phyloP scores from a whole-genome alignment of 2,888 invertebrate genomes.

The Polydrusus tereticollis region DNA sequence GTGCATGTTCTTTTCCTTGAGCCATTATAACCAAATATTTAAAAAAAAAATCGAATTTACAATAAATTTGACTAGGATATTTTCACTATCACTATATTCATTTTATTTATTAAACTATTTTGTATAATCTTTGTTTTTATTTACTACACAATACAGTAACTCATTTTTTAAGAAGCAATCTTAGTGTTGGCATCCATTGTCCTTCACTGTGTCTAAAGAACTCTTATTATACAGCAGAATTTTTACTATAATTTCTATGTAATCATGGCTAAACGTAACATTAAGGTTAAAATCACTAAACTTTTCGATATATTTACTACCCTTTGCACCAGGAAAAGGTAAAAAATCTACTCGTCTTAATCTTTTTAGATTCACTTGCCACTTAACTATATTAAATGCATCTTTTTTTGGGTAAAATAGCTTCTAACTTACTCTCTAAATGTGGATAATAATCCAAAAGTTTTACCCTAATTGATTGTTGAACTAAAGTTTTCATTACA shows the following conservation, averaged over 20 bases:
- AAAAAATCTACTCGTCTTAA: no score
- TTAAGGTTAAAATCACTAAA: background rate
- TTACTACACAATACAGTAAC: constrained; percentile 69
- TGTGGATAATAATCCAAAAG: constrained; percentile 90
- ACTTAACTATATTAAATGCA: constrained; percentile 91
- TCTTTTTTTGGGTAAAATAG: constrained; percentile 96
- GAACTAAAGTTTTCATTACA: constrained; percentile 99
- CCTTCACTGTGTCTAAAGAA: constrained; percentile 98
- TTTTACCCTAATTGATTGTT: constrained; percentile 91
- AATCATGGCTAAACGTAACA: constrained; percentile 85
- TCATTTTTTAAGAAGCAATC: constrained; percentile 95
- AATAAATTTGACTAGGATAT: no score
- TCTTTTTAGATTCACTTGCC: constrained; percentile 70
- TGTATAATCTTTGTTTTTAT: constrained; percentile 53
- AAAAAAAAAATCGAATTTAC: no score
- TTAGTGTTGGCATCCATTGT: constrained; percentile 95
- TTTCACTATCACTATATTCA: background rate
- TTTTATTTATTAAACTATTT: no score
- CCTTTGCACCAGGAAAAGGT: no score
- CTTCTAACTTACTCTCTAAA: constrained; percentile 87
- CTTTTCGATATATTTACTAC: no score
- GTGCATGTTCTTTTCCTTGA: constrained; percentile 96
- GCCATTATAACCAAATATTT: constrained; percentile 91
- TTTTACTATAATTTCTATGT: constrained; percentile 97
- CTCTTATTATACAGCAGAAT: constrained; percentile 90